Evolutionary conservation across 2,797 vertebrate genomes (phyloP), one percentile per base, ranked within the genome.

Genomic region (Sebastes matsubarae): DNA sequence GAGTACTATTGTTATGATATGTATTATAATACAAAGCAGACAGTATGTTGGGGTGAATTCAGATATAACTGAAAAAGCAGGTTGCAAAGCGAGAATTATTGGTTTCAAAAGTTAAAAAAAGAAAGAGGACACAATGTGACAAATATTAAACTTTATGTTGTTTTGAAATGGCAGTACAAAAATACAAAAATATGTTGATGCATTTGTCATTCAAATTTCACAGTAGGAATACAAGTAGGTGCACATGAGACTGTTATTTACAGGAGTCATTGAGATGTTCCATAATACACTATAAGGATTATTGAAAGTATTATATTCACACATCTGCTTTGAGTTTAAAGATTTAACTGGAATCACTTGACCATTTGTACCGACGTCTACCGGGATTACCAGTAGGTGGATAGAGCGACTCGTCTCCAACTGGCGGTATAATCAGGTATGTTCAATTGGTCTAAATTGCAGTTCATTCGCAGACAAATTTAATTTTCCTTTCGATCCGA

Each of bases 181-280:
- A 95, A 96, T 96, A 96, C 92, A 96, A 95, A 96, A 96, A 95
- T 95, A 96, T 90, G 89, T 90, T 82, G 90, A 92, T 92, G 91
- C 88, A 94, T 92, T 93, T 87, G 86, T 92, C 91, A 89, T 88
- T 91, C 63, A 90, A 82, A 90, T 90, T 94, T 96, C 93, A 96
- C 96, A 96, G 95, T 96, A 95, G 84, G 90, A 92, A 94, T 90
- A 94, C 83, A 90, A 80, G 84, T 89, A 85, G 80, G 81, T 90
- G 89, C 75, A 92, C 80, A 89, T 65, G 59, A 87, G 81, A 79
- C 52, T 73, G 87, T 59, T 94, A 95, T 95, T 92, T 95, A 95
- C 95, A 95, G 50, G 65, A 67, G 75, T 74, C 27, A 75, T 83
- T 82, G 64, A 84, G 83, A 85, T 81, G 59, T 80, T 83, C 29